Base-by-base conservation (phyloP, 2,113 vertebrate species). In the Lepidothrix coronata region DNA sequence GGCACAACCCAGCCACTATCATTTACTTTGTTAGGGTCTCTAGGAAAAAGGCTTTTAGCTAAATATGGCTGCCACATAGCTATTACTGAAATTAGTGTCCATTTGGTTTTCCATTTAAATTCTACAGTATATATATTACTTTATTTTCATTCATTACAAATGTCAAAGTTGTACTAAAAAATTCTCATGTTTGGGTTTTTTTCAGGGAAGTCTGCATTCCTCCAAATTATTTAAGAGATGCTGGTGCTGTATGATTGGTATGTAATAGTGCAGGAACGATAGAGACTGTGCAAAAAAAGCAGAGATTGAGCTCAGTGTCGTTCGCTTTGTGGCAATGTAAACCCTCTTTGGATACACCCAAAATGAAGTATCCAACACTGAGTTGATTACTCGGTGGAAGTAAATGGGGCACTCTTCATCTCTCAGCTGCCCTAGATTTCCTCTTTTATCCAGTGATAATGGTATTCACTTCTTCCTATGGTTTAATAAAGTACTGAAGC, bases 391-490 rank as follows among this genome's bases (percentile, higher is more conserved):
- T 63, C 21, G 55, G 33, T 35, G 14, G 6, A 49, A 84, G 16
- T 3, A 81, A 81, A 33, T 0, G 3, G 18, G 4, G 3, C 18
- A 35, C 5, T 33, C 19, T n/a, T 16, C 14, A 51, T 23, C 24
- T 76, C 13, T 39, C 35, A 41, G 17, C 2, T 15, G 6, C 2
- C 5, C 33, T 35, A 17, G 7, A 35, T 74, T 85, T 14, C 24
- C 5, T 82, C 15, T 51, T 16, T 55, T 71, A 35, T 43, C 9
- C 28, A 57, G 2, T 43, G 18, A 59, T 33, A 75, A 51, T 10
- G 6, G 2, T 37, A 57, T 37, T 67, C 18, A 30, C 11, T 35
- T 88, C 20, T 14, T 48, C 17, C 37, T 52, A 6, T 35, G 7
- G 12, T 58, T 72, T 79, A 33, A 54, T 46, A 28, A 52, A 74